phyloP scores from a whole-genome alignment of 1,140 invertebrate species.

The Caenorhabditis inopinata region DNA sequence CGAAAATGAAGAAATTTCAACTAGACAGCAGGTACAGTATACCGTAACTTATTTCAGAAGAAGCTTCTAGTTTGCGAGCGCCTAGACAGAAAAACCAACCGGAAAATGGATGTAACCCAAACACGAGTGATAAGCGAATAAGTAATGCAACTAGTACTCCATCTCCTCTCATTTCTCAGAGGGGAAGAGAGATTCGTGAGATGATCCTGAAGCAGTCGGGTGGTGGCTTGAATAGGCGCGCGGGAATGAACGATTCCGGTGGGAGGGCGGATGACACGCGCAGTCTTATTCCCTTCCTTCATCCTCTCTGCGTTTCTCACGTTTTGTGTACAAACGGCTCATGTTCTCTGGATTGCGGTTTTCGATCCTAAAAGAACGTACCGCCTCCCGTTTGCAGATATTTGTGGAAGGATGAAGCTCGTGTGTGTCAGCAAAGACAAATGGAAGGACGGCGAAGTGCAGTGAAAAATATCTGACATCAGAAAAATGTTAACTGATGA shows the following conservation, averaged over 20 bases:
- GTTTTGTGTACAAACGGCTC: neutral
- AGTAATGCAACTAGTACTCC: constrained; percentile 27
- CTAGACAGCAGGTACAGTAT: no score
- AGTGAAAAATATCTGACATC: no score
- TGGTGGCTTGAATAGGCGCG: neutral
- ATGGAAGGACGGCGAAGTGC: neutral
- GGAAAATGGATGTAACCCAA: neutral
- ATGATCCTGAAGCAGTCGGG: neutral
- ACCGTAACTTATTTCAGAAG: no score
- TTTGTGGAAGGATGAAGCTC: neutral
- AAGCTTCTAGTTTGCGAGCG: no score
- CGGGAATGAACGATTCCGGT: constrained; percentile 1
- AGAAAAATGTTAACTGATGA: no score
- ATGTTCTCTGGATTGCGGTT: constrained; percentile 23
- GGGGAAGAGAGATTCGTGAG: constrained; percentile 1
- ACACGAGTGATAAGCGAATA: constrained; percentile 26
- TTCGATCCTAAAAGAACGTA: neutral
- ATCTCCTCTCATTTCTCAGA: constrained; percentile 23
- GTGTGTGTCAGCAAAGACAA: neutral
- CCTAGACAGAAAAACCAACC: constrained; percentile 1
- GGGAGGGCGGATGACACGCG: constrained; percentile 17
- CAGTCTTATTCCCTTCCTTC: neutral
- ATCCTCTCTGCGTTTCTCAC: neutral
- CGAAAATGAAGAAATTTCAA: no score
- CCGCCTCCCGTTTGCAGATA: neutral